A percentile compares a stretch with the other conserved stretches of the same genome.
phyloP scores from a whole-genome alignment of 2,113 vertebrate species.

The Phyllopteryx taeniolatus region DNA sequence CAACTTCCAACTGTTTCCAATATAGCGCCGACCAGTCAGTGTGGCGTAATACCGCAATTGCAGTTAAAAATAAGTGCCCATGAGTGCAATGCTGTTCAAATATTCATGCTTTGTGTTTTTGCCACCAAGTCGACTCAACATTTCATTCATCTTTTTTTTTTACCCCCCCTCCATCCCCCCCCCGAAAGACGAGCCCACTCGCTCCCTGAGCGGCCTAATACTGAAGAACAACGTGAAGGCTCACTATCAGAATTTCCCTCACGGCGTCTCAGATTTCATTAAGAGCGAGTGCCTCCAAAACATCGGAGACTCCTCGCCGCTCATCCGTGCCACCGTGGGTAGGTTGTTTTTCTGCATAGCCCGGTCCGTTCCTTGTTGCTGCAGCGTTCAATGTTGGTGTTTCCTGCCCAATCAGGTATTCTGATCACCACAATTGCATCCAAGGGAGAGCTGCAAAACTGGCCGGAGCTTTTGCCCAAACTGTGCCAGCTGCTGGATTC shows the following conservation, averaged over 20 bases:
- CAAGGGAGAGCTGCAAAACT: conserved; percentile 94
- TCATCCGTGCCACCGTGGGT: conserved; percentile 97
- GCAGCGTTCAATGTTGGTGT: neutral
- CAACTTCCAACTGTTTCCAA: too few species aligned
- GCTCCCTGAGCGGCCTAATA: conserved; percentile 94
- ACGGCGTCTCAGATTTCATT: conserved; percentile 93
- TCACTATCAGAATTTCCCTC: conserved; percentile 96
- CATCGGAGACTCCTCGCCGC: conserved; percentile 92
- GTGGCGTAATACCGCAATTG: too few species aligned
- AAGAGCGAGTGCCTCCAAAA: conserved; percentile 95
- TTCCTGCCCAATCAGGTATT: conserved; percentile 77
- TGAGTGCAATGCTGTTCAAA: neutral
- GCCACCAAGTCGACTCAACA: neutral
- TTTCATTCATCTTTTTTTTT: neutral
- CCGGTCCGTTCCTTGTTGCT: neutral
- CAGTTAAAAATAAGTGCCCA: too few species aligned
- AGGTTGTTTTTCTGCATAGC: conserved; percentile 51
- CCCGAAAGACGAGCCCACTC: conserved; percentile 88
- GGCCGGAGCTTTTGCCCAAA: conserved; percentile 95
- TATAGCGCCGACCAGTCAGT: too few species aligned
- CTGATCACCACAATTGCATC: conserved; percentile 98
- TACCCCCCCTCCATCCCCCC: neutral
- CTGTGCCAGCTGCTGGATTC: conserved; percentile 93
- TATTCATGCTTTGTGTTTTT: neutral
- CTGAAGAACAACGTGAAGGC: conserved; percentile 98